Evolutionary conservation across 2,888 invertebrate species (phyloP).

Genomic region (Drosophila kanekoi): DNA sequence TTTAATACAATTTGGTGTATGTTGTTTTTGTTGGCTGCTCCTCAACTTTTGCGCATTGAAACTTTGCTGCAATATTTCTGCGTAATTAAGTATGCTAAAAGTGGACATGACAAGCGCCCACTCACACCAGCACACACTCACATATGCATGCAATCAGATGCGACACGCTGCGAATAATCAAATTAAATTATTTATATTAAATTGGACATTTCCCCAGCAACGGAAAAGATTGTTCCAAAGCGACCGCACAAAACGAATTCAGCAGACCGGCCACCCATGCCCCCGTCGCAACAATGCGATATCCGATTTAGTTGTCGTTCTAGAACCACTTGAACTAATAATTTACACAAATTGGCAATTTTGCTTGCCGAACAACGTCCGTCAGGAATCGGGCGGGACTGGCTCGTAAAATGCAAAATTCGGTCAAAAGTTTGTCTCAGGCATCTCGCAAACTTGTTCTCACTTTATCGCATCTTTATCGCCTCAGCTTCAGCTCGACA

Average conservation of each 20-base stretch:
- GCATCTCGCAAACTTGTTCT: conserved; percentile 68
- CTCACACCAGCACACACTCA: neutral
- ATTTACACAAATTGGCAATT: conserved; percentile 81
- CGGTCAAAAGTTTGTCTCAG: conserved; percentile 70
- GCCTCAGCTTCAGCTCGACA: conserved; percentile 69
- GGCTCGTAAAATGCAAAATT: conserved; percentile 69
- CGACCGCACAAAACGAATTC: conserved; percentile 20
- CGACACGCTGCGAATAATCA: conserved; percentile 54
- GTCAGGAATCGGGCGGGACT: conserved; percentile 49
- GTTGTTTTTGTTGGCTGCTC: conserved; percentile 46
- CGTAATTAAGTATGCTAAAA: conserved; percentile 74
- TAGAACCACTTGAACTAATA: conserved; percentile 71
- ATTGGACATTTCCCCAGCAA: conserved; percentile 16
- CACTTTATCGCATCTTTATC: conserved; percentile 81
- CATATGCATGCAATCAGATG: conserved; percentile 39
- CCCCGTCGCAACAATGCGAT: conserved; percentile 12
- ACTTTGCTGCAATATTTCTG: conserved; percentile 65
- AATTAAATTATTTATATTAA: conserved; percentile 69
- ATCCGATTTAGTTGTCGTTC: conserved; percentile 28
- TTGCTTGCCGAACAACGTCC: conserved; percentile 63
- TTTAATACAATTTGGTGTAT: conserved; percentile 67
- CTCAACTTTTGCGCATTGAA: conserved; percentile 59
- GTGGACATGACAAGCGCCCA: conserved; percentile 22
- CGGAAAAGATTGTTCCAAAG: conserved; percentile 9
- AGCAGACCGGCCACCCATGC: neutral